phyloP scores from a whole-genome alignment of 2,888 invertebrate genomes.

The Lucinisca nassula region DNA sequence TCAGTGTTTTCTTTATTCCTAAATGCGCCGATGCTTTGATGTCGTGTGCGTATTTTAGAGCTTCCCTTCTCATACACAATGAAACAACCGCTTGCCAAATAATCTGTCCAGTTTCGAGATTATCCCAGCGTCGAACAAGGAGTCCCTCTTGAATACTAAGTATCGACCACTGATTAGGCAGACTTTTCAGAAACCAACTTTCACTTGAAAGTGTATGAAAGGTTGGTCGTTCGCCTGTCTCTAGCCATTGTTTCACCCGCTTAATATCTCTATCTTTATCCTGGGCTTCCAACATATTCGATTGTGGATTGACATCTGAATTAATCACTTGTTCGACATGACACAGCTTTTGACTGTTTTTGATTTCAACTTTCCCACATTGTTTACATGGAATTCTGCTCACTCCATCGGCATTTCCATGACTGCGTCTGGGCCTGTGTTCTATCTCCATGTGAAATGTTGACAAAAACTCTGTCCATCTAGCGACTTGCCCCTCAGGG shows the following conservation, averaged over 20 bases:
- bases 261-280: background rate
- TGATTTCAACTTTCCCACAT: background rate
- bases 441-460: too few species aligned
- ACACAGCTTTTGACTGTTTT: background rate
- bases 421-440: too few species aligned
- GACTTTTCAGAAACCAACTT: background rate
- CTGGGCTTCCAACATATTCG: background rate
- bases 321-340: background rate
- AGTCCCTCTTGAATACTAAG: background rate
- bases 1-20: slow-evolving; percentile 46
- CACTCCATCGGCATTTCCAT: too few species aligned
- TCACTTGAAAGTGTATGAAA: background rate
- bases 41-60: slow-evolving; percentile 22
- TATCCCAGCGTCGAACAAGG: background rate
- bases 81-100: background rate
- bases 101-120: background rate
- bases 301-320: background rate
- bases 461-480: too few species aligned
- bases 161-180: background rate
- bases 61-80: background rate
- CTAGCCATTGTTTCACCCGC: background rate
- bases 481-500: too few species aligned
- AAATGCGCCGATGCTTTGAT: slow-evolving; percentile 66
- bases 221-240: background rate
- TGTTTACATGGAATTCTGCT: too few species aligned